A percentile compares a stretch with the other conserved stretches of the same genome.
phyloP scores from a whole-genome alignment of 2,797 vertebrate species.

The Typhlichthys subterraneus region DNA sequence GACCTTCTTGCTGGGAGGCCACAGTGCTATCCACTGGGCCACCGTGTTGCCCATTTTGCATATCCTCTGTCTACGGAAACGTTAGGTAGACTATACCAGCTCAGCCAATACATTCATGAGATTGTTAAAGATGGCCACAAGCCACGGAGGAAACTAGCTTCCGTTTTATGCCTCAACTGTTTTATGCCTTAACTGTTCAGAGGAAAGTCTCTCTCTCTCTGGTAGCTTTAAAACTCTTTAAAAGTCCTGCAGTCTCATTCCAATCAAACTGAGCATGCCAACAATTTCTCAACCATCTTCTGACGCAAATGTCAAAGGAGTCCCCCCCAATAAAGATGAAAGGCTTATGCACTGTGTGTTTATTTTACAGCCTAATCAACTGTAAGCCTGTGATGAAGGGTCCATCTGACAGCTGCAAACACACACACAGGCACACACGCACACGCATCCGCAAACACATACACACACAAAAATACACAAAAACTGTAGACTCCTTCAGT shows the following conservation, averaged over 20 bases:
- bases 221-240: slow-evolving; percentile 6
- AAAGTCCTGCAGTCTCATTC: slow-evolving; percentile 1
- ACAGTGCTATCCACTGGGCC: no score
- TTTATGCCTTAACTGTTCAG: slow-evolving; percentile 12
- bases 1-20: no score
- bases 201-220: slow-evolving; percentile 24
- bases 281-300: background rate
- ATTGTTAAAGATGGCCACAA: slow-evolving; percentile 36
- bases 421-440: slow-evolving; percentile 10
- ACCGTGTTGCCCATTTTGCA: slow-evolving; percentile 24
- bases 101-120: slow-evolving; percentile 52
- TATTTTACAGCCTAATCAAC: slow-evolving; percentile 13
- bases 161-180: slow-evolving; percentile 43
- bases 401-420: background rate
- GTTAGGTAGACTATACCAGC: slow-evolving; percentile 45
- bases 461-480: background rate
- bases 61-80: slow-evolving; percentile 25
- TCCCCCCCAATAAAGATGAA: slow-evolving; percentile 14
- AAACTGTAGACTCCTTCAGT: no score
- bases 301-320: background rate
- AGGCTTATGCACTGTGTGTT: slow-evolving; percentile 18
- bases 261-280: background rate
- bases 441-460: background rate
- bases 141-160: slow-evolving; percentile 40
- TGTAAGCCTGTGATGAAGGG: background rate